Base-by-base conservation (phyloP, 2,113 vertebrate genomes). In the Colistium nudipinnis region DNA sequence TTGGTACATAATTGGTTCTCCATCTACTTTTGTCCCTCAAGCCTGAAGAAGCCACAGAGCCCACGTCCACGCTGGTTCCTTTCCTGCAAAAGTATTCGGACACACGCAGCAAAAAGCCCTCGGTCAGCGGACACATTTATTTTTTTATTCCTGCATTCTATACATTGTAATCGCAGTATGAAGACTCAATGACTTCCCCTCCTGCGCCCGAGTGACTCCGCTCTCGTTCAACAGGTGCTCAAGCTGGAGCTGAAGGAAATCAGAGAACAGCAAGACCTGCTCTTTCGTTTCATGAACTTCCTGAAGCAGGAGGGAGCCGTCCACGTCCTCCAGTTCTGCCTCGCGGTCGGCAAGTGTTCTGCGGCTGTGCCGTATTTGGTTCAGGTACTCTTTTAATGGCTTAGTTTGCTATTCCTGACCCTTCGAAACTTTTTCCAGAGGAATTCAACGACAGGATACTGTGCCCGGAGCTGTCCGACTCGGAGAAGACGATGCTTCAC, bases 201-300 rank as follows among this genome's bases (percentile, higher is more conserved):
- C 45, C 13, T 24, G 1, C n/a, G n/a, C 2, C 33, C 24, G 1
- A 20, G 52, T 11, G 38, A 24, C 16, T 62, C 53, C 1, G 7
- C 7, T 57, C 14, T 33, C 16, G 36, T 17, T 65, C 25, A 49
- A 19, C 55, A 99, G 97, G 96, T 96, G 7, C 91, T 99, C 72
- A 97, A 98, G 73, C 90, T 99, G 84, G 96, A 99, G 82, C 71
- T 99, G 68, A 98, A 95, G 83, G 96, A 98, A 90, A 98, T 99
- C 83, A 91, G 96, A 77, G 94, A 95, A 76, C 95, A 98, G 52
- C 97, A 99, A 83, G 97, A 99, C 74, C 94, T 99, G 82, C 94
- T 99, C 36, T 99, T 99, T 86, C 94, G 96, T n/a, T 99, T 98
- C 79, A 99, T 99, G 97, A 99, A 98, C 86, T 99, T 99, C 83